Evolutionary conservation across 2,888 invertebrate genomes (phyloP).

Genomic region (Melinaea marsaeus): DNA sequence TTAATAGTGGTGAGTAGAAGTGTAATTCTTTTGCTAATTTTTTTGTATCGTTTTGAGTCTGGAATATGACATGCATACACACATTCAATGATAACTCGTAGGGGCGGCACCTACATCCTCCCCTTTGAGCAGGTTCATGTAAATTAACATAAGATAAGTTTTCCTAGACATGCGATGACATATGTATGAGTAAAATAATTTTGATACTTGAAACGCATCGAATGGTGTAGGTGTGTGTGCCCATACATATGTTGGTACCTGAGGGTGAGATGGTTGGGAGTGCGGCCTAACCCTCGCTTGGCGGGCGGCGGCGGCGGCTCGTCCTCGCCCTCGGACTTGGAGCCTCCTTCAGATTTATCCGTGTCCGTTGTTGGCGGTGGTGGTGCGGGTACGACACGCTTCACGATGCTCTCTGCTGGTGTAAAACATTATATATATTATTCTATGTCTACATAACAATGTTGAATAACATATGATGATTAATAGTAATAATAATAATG

Average conservation of each 20-base stretch:
- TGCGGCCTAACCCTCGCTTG: slow-evolving; percentile 87
- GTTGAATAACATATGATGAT: no score
- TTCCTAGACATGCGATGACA: slow-evolving; percentile 42
- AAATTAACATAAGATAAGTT: not conserved
- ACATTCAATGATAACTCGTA: slow-evolving; percentile 5
- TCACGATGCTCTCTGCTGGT: slow-evolving; percentile 34
- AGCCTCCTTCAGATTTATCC: slow-evolving; percentile 81
- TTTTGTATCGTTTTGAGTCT: not conserved
- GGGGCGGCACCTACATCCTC: slow-evolving; percentile 8
- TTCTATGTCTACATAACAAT: no score
- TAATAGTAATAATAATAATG: no score
- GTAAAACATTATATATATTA: not conserved
- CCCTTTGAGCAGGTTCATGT: slow-evolving; percentile 1
- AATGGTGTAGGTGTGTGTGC: slow-evolving; percentile 45
- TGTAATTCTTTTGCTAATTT: not conserved
- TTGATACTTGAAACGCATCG: slow-evolving; percentile 6
- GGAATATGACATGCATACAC: slow-evolving; percentile 1
- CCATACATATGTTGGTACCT: slow-evolving; percentile 79
- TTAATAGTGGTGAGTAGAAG: not conserved
- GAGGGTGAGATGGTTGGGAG: slow-evolving; percentile 94
- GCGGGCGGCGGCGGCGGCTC: slow-evolving; percentile 82
- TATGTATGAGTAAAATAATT: slow-evolving; percentile 65
- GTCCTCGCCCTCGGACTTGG: slow-evolving; percentile 93
- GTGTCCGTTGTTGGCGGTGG: slow-evolving; percentile 65
- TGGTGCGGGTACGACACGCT: slow-evolving; percentile 22